Evolutionary conservation across 1,140 invertebrate species (phyloP).

Genomic region (Drosophila littoralis): DNA sequence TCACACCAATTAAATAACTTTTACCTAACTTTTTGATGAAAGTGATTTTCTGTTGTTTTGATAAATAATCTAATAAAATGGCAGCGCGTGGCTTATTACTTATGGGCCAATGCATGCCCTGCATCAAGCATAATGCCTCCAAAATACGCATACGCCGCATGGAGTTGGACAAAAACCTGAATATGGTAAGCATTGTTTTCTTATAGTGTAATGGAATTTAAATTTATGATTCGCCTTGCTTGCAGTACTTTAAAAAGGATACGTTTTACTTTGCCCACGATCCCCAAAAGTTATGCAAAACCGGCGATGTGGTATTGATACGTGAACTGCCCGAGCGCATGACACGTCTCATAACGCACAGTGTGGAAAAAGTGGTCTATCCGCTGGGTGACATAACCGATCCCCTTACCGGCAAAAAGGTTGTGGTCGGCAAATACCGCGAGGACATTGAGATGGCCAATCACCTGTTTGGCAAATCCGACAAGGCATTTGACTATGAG

Average conservation of each 20-base stretch:
- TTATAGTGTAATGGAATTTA: not conserved
- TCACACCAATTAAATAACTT: conserved; percentile 8
- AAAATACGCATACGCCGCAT: conserved; percentile 90
- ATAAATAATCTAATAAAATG: conserved; percentile 46
- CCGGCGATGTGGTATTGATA: conserved; percentile 92
- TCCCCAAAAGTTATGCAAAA: conserved; percentile 90
- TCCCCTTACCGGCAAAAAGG: conserved; percentile 92
- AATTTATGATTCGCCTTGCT: conserved; percentile 3
- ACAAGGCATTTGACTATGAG: conserved; percentile 90
- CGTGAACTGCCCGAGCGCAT: conserved; percentile 89
- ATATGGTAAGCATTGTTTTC: conserved; percentile 55
- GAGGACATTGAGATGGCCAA: conserved; percentile 89
- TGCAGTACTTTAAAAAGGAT: conserved; percentile 91
- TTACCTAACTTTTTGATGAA: not conserved
- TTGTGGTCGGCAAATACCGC: conserved; percentile 89
- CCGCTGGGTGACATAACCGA: conserved; percentile 92
- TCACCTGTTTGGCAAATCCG: conserved; percentile 89
- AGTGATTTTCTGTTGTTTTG: conserved; percentile 29
- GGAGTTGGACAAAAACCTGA: conserved; percentile 87
- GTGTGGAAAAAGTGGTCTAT: conserved; percentile 91
- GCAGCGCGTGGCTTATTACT: conserved; percentile 83
- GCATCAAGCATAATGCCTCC: conserved; percentile 89
- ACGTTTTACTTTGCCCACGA: conserved; percentile 91
- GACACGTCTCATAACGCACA: conserved; percentile 91
- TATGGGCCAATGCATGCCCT: conserved; percentile 90